Conservation (phyloP, 2,113 vertebrate genomes). For the Scolopax mira region DNA sequence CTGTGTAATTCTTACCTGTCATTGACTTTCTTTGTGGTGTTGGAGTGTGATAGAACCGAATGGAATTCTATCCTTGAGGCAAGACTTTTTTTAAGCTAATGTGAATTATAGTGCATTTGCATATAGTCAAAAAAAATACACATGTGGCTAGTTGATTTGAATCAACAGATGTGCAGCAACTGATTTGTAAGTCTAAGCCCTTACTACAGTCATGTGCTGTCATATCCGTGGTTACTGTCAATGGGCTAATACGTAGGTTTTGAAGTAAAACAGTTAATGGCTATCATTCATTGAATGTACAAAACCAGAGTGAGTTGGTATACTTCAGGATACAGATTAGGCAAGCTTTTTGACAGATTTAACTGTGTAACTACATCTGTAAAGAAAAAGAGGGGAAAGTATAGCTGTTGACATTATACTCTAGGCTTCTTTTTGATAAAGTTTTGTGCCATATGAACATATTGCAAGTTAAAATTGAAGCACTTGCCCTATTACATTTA, state of each 20-base stretch:
- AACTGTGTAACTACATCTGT: neutral
- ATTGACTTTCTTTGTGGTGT: neutral
- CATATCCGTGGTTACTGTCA: neutral
- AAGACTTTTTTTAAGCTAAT: neutral
- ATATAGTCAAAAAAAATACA: neutral
- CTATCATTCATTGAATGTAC: neutral
- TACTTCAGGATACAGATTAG: neutral
- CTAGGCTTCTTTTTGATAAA: neutral
- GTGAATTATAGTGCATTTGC: neutral
- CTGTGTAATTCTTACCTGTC: neutral
- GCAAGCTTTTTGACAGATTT: neutral
- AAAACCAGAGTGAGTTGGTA: neutral
- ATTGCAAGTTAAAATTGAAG: neutral
- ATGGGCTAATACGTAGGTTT: neutral
- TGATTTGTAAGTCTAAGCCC: neutral
- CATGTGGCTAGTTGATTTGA: neutral
- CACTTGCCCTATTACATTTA: neutral
- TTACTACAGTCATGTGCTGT: neutral
- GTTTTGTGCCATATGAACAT: neutral
- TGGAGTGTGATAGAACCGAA: neutral
- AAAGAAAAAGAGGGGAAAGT: neutral
- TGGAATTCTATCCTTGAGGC: neutral
- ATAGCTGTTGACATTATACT: neutral
- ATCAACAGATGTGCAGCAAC: neutral
- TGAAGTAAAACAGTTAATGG: neutral